These are phyloP conservation scores for Megalops atlanticus DNA, from an alignment of 2,113 vertebrate species.

Conservation along the genomic window DNA sequence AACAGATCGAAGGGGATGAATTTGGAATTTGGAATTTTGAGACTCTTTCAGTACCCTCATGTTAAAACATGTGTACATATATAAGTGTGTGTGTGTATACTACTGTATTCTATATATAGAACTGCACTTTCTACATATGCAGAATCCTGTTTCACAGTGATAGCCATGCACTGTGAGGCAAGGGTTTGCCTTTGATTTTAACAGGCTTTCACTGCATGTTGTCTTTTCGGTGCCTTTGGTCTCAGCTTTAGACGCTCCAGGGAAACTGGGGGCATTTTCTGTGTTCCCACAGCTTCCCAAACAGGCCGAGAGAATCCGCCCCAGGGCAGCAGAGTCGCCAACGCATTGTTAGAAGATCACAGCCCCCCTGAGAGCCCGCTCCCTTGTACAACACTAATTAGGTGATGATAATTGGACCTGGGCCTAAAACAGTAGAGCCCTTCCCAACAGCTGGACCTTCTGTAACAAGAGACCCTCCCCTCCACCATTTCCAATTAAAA, in stretches of 20 bases:
- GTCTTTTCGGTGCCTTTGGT: neutral
- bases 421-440: conserved; percentile 57
- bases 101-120: too few relatives aligned
- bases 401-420: conserved; percentile 62
- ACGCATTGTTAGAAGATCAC: conserved; percentile 50
- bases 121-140: too few relatives aligned
- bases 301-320: neutral
- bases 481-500: conserved; percentile 47
- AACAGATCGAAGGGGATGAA: too few relatives aligned
- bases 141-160: neutral
- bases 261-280: neutral
- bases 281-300: conserved; percentile 17
- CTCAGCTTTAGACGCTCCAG: neutral
- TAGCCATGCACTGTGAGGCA: neutral
- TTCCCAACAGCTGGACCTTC: conserved; percentile 68
- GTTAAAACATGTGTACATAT: too few relatives aligned
- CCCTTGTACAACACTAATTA: conserved; percentile 55
- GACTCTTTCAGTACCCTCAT: too few relatives aligned
- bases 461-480: conserved; percentile 67
- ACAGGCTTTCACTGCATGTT: neutral
- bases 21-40: too few relatives aligned
- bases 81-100: too few relatives aligned
- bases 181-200: neutral
- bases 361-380: conserved; percentile 50
- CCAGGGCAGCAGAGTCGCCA: neutral